Base-by-base conservation (phyloP, 2,888 invertebrate genomes). In the Eremobia ochroleuca region DNA sequence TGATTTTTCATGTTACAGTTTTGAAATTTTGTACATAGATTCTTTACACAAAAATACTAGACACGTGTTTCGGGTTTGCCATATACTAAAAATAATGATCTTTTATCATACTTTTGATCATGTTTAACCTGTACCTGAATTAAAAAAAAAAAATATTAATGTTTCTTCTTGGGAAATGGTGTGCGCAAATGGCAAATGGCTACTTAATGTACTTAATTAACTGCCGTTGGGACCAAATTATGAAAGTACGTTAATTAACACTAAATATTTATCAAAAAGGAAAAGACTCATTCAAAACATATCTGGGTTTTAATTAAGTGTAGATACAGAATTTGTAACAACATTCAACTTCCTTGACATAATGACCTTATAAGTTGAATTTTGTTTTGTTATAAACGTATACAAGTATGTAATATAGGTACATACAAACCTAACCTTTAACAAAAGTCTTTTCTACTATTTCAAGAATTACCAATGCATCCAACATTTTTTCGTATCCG, bases 81-180 rank as follows among this genome's bases (percentile, higher is more conserved):
- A n/a, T n/a, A n/a, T n/a, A n/a, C n/a, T n/a, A n/a, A n/a, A n/a
- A n/a, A n/a, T n/a, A n/a, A n/a, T n/a, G n/a, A n/a, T n/a, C n/a
- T n/a, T n/a, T n/a, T n/a, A n/a, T n/a, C n/a, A n/a, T n/a, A n/a
- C 61, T 58, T 75, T 75, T 76, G 13, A 62, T 64, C 58, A 72
- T n/a, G 25, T 55, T 61, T 49, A 59, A 69, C 58, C 59, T 67
- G 49, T 58, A 28, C 37, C 65, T 69, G 40, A 65, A 67, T 84
- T 70, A 64, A 59, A 28, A 11, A 2, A 70, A 73, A 77, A 67
- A 15, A 73, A 70, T 52, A 34, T 55, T 28, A n/a, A 55, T 62
- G 34, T 25, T 18, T 13, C 0, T 64, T 21, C 11, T 78, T 55
- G n/a, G 13, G 18, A 0, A 43, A 31, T 18, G 34, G n/a, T 46